These are phyloP conservation scores for Brachystomella parvula DNA, from an alignment of 1,140 invertebrate genomes.

Conservation along the genomic window DNA sequence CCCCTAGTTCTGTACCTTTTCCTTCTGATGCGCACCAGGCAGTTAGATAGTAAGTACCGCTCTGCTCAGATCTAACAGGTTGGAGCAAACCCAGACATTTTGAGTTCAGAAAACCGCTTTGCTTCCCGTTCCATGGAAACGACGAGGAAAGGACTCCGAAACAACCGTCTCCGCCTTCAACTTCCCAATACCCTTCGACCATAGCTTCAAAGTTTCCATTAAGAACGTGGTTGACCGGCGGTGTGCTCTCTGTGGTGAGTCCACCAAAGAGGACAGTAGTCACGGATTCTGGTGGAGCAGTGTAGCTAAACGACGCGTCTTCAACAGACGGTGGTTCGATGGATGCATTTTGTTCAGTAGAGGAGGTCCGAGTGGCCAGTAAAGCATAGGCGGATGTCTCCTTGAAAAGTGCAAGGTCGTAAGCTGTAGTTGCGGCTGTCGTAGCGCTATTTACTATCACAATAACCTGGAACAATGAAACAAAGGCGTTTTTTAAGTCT, in stretches of 20 bases:
- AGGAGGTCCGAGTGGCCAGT: slow-evolving; percentile 19
- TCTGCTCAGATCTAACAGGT: slow-evolving; percentile 12
- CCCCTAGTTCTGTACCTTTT: no score
- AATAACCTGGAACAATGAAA: slow-evolving; percentile 15
- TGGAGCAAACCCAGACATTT: slow-evolving; percentile 9
- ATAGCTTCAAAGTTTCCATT: slow-evolving; percentile 25
- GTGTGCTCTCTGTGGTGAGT: not conserved
- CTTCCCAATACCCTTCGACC: not conserved
- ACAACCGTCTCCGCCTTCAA: not conserved
- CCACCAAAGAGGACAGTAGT: not conserved
- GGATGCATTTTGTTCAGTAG: slow-evolving; percentile 15
- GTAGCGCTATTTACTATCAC: slow-evolving; percentile 17
- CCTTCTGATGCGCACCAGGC: not conserved
- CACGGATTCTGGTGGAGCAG: slow-evolving; percentile 8
- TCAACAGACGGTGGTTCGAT: not conserved
- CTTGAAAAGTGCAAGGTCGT: not conserved
- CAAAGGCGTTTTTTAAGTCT: no score
- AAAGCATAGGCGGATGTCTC: not conserved
- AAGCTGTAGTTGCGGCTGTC: not conserved
- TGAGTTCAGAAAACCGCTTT: slow-evolving; percentile 1
- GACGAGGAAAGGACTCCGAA: not conserved
- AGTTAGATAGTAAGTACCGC: not conserved
- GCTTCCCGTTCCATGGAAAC: slow-evolving; percentile 1
- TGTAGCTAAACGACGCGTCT: not conserved
- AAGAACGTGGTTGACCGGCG: slow-evolving; percentile 3